phyloP scores from a whole-genome alignment of 1,140 invertebrate genomes.

The Gryon sp. region DNA sequence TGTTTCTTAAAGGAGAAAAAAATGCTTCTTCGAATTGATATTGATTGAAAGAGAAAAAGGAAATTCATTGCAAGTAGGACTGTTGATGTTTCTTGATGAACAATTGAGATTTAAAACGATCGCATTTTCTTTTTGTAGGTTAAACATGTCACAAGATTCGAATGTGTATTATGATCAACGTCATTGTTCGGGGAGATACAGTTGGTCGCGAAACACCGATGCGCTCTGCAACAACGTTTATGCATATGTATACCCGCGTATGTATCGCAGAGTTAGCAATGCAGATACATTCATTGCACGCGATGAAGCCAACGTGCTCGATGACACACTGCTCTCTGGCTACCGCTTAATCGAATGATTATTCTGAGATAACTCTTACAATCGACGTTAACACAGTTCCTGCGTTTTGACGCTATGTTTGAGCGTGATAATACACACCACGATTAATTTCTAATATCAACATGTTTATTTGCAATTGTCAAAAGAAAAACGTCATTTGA shows the following conservation, averaged over 20 bases:
- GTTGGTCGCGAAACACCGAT: slow-evolving; percentile 39
- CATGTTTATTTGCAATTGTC: too few species aligned
- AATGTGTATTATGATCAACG: slow-evolving; percentile 29
- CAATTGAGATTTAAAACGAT: slow-evolving; percentile 45
- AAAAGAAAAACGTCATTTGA: too few species aligned
- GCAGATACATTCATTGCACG: slow-evolving; percentile 54
- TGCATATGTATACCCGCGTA: slow-evolving; percentile 40
- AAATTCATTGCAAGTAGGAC: background rate
- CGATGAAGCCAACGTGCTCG: slow-evolving; percentile 63
- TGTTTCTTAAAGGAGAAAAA: too few species aligned
- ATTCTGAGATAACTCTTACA: slow-evolving; percentile 74
- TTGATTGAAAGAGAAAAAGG: background rate
- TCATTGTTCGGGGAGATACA: slow-evolving; percentile 42
- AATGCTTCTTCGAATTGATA: slow-evolving; percentile 1
- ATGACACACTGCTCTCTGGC: slow-evolving; percentile 67
- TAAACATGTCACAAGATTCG: slow-evolving; percentile 44
- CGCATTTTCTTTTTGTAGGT: slow-evolving; percentile 34
- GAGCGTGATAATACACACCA: slow-evolving; percentile 35
- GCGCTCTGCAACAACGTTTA: slow-evolving; percentile 30
- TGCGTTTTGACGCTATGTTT: slow-evolving; percentile 27
- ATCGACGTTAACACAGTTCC: slow-evolving; percentile 56
- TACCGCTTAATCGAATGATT: slow-evolving; percentile 72
- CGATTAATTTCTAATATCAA: slow-evolving; percentile 19
- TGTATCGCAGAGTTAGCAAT: slow-evolving; percentile 25
- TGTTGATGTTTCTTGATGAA: slow-evolving; percentile 18